phyloP scores from a whole-genome alignment of 2,113 vertebrate genomes.

The Thomomys bottae region DNA sequence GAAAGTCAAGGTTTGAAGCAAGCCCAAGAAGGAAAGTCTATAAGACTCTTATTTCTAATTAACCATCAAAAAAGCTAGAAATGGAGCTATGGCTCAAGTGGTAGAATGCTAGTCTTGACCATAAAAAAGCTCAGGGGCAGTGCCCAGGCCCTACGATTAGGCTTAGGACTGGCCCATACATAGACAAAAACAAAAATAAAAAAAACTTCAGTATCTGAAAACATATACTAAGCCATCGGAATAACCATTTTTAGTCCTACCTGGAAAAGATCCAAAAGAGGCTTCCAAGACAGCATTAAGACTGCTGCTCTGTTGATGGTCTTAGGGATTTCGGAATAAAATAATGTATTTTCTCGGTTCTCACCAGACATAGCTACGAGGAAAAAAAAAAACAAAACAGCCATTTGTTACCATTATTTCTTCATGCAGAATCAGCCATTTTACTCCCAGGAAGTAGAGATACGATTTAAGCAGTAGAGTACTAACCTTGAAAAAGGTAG shows the following conservation, averaged over 20 bases:
- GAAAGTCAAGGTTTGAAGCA: too few relatives aligned
- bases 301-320: constrained; percentile 87
- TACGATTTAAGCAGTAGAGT: neutral
- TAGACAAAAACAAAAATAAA: too few relatives aligned
- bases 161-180: too few relatives aligned
- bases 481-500: too few relatives aligned
- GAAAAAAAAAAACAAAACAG: neutral
- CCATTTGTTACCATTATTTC: constrained; percentile 32
- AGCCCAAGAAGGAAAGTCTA: too few relatives aligned
- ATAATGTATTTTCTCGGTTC: constrained; percentile 90
- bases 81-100: too few relatives aligned
- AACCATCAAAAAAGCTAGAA: too few relatives aligned
- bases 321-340: constrained; percentile 91
- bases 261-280: constrained; percentile 90
- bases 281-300: constrained; percentile 90
- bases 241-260: constrained; percentile 73
- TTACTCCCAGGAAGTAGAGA: too few relatives aligned
- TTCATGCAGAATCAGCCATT: constrained; percentile 25
- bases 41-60: too few relatives aligned
- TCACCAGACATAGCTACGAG: constrained; percentile 89
- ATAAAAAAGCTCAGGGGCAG: too few relatives aligned
- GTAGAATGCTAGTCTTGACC: too few relatives aligned
- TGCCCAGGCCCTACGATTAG: too few relatives aligned
- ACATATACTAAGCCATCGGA: constrained; percentile 3
- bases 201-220: neutral